Evolutionary conservation across 2,797 vertebrate species (phyloP).

Genomic region (Hydrolagus colliei): DNA sequence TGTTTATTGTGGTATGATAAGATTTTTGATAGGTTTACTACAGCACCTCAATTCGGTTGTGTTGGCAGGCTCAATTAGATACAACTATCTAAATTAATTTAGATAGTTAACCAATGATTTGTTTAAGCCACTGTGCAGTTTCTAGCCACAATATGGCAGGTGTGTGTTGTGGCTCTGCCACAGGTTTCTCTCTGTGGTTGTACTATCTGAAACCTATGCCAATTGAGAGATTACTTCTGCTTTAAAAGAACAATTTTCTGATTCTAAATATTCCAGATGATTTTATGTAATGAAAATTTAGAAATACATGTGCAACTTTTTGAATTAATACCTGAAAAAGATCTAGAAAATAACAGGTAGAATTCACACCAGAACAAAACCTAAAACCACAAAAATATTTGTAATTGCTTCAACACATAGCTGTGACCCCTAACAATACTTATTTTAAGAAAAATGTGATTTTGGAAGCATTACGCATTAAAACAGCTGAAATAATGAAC

Average conservation of each 20-base stretch:
- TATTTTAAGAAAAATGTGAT: constrained; percentile 36
- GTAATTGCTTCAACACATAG: too few relatives aligned
- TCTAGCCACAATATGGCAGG: too few relatives aligned
- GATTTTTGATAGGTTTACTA: not conserved
- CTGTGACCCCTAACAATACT: constrained; percentile 43
- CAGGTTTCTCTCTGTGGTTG: too few relatives aligned
- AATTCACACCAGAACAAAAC: not conserved
- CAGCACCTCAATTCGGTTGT: not conserved
- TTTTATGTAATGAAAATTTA: not conserved
- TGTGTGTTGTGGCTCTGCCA: too few relatives aligned
- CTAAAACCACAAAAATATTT: not conserved
- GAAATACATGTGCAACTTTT: not conserved
- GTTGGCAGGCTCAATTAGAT: too few relatives aligned
- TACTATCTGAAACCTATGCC: too few relatives aligned
- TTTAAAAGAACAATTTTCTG: not conserved
- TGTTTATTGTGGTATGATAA: not conserved
- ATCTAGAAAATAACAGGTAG: not conserved
- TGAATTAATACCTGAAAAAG: not conserved
- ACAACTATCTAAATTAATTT: not conserved
- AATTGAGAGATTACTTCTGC: too few relatives aligned
- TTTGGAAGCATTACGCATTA: not conserved
- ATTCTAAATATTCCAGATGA: constrained; percentile 4
- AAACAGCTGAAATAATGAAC: not conserved
- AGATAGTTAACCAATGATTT: too few relatives aligned
- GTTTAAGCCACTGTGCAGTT: too few relatives aligned